A percentile compares a stretch with the other conserved stretches of the same genome.
phyloP scores from a whole-genome alignment of 2,888 invertebrate species.

The Creontiades dilutus region DNA sequence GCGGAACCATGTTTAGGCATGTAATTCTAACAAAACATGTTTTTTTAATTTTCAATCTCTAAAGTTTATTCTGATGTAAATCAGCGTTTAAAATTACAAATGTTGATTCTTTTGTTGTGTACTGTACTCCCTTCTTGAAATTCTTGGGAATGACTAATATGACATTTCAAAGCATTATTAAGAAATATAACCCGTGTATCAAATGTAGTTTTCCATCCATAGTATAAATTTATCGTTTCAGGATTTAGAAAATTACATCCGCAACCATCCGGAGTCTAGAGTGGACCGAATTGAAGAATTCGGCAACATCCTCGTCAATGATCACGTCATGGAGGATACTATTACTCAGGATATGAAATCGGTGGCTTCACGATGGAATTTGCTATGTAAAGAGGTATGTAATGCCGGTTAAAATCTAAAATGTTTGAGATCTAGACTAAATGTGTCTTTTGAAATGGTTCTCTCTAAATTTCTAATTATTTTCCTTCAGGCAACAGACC shows the following conservation, averaged over 20 bases:
- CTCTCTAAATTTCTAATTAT: neutral
- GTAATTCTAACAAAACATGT: too few species aligned
- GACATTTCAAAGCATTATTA: too few species aligned
- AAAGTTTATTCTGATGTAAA: too few species aligned
- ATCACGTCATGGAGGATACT: conserved; percentile 86
- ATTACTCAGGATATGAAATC: conserved; percentile 84
- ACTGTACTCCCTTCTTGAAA: too few species aligned
- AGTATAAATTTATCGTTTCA: conserved; percentile 77
- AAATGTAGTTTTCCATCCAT: too few species aligned
- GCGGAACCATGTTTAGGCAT: too few species aligned
- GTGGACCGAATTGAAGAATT: conserved; percentile 87
- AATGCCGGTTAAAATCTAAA: neutral
- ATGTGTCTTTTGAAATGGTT: neutral
- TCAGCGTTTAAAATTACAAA: too few species aligned
- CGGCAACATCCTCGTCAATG: conserved; percentile 86
- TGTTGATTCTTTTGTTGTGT: too few species aligned
- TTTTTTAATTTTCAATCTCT: too few species aligned
- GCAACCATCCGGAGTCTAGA: conserved; percentile 86
- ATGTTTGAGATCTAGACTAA: neutral
- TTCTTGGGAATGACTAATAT: too few species aligned
- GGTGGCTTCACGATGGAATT: conserved; percentile 84
- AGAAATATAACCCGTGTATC: too few species aligned
- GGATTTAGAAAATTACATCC: conserved; percentile 91
- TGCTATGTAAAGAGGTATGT: conserved; percentile 84
- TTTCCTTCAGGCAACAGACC: conserved; percentile 81